Base-by-base conservation (phyloP, 2,797 vertebrate species). In the Astyanax mexicanus region DNA sequence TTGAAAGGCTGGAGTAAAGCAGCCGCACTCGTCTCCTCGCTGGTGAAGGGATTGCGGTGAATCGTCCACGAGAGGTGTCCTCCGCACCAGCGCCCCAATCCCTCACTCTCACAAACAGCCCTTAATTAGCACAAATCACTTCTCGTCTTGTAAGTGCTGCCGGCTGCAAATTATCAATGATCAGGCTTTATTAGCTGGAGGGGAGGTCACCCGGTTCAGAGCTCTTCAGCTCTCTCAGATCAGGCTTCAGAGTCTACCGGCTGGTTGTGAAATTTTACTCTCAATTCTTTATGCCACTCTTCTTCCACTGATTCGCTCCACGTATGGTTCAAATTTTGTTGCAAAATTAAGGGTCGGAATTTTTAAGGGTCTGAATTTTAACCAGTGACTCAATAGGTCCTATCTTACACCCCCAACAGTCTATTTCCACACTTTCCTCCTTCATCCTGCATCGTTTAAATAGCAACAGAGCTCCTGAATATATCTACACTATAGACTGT, bases 111-210 rank as follows among this genome's bases (percentile, higher is more conserved):
- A 58, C 51, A 47, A 55, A 66, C 78, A 77, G 68, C 75, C 85
- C 74, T 82, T 89, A 89, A 91, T 91, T 91, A 90, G 85, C 84
- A 88, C 88, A 87, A 88, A 90, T 90, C 83, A 84, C 86, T 73
- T 82, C 75, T 51, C 78, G 81, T 87, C 87, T 91, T 84, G 83
- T 88, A 83, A 87, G 89, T 84, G 82, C 86, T 89, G 80, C 81
- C 23, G 85, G 86, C 84, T 86, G 78, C 85, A 89, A 89, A 89
- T 92, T 90, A 90, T 87, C 87, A 89, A 81, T 86, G 83, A 88
- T 90, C 90, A 86, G 75, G 38, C 77, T 54, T 78, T 75, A 78
- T 87, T 86, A 83, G 85, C 89, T 85, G 61, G 49, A 47, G 84
- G 89, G 78, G 85, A 91, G 88, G 87, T 88, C 81, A 82, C 3